A percentile compares a stretch with the other conserved stretches of the same genome.
Evolutionary conservation across 2,113 vertebrate genomes (phyloP).

Genomic region (Passerina amoena): DNA sequence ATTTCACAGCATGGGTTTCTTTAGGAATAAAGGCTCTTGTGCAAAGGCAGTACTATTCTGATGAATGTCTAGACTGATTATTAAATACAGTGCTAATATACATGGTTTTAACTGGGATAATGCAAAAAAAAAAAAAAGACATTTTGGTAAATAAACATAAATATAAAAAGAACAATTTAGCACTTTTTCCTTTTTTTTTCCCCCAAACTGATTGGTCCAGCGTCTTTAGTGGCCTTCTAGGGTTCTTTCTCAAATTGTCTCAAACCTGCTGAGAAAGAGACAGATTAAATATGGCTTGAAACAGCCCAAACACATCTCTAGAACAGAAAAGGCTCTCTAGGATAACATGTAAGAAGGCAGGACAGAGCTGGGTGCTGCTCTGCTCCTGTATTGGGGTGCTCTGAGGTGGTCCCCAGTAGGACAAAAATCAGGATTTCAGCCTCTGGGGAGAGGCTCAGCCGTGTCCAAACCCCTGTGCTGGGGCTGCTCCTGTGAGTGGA

Average conservation of each 20-base stretch:
- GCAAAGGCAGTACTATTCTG: slow-evolving; percentile 85
- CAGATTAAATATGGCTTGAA: slow-evolving; percentile 52
- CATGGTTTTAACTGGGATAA: slow-evolving; percentile 80
- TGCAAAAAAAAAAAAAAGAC: slow-evolving; percentile 63
- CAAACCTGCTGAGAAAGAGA: slow-evolving; percentile 81
- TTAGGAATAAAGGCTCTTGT: slow-evolving; percentile 81
- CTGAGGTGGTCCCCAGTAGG: background rate
- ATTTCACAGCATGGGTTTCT: slow-evolving; percentile 92
- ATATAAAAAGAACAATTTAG: slow-evolving; percentile 85
- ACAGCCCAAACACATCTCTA: background rate
- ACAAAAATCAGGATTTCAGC: background rate
- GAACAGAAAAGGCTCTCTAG: background rate
- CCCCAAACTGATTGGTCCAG: slow-evolving; percentile 73
- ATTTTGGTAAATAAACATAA: slow-evolving; percentile 84
- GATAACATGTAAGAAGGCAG: background rate
- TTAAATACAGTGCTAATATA: slow-evolving; percentile 90
- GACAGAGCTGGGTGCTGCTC: background rate
- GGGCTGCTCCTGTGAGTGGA: fast-evolving
- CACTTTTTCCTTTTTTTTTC: slow-evolving; percentile 60
- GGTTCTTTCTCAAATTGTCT: slow-evolving; percentile 81
- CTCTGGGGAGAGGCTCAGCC: background rate
- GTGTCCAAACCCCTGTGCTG: background rate
- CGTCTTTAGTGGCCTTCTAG: slow-evolving; percentile 67
- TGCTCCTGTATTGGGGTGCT: fast-evolving
- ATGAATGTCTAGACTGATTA: slow-evolving; percentile 80